These are phyloP conservation scores for Rana temporaria DNA, from an alignment of 2,113 vertebrate species.

Conservation along the genomic window DNA sequence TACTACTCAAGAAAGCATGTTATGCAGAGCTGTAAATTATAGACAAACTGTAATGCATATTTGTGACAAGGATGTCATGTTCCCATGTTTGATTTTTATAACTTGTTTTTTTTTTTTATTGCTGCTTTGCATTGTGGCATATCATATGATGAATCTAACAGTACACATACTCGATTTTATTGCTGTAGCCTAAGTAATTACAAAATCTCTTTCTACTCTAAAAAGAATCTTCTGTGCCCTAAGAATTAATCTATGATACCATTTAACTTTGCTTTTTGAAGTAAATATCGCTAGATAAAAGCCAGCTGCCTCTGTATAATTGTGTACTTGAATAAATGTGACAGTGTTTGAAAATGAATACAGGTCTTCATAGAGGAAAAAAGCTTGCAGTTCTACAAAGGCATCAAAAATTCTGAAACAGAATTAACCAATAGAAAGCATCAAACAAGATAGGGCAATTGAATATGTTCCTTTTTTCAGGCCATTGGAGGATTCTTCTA, in stretches of 20 bases:
- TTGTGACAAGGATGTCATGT: constrained; percentile 56
- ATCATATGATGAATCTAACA: constrained; percentile 67
- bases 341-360: constrained; percentile 90
- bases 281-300: constrained; percentile 95
- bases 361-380: constrained; percentile 94
- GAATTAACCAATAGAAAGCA: constrained; percentile 86
- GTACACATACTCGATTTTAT: constrained; percentile 81
- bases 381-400: constrained; percentile 93
- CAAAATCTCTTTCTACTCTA: constrained; percentile 77
- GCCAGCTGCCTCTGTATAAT: constrained; percentile 92
- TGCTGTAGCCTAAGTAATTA: constrained; percentile 82
- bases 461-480: constrained; percentile 88
- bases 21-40: constrained; percentile 69
- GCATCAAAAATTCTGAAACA: constrained; percentile 93
- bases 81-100: constrained; percentile 69
- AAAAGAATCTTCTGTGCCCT: constrained; percentile 77
- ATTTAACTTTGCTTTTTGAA: constrained; percentile 92
- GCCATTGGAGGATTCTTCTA: constrained; percentile 68
- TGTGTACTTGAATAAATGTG: constrained; percentile 91
- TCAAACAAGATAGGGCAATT: constrained; percentile 88
- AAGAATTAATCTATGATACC: constrained; percentile 92
- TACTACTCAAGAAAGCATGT: constrained; percentile 71
- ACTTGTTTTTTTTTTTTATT: constrained; percentile 74
- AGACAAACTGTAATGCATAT: constrained; percentile 64
- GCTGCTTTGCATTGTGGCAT: constrained; percentile 71